Evolutionary conservation across 2,797 vertebrate genomes (phyloP).

Genomic region (Sylvia borin): DNA sequence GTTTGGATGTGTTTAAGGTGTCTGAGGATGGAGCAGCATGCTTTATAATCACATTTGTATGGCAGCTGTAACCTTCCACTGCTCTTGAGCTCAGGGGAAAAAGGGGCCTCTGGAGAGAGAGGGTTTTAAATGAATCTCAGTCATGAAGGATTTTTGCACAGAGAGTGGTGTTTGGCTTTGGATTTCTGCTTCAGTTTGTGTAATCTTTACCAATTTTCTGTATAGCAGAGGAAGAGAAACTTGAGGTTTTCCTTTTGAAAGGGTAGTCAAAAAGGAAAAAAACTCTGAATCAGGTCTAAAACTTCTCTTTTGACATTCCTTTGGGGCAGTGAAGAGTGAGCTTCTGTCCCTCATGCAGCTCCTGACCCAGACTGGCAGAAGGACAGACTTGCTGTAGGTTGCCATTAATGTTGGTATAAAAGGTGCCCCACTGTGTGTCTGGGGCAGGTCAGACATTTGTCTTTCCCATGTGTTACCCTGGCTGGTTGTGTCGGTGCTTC

Average conservation of each 20-base stretch:
- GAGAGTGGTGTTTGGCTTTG: fast-evolving
- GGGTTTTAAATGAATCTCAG: neutral
- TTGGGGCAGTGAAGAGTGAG: neutral
- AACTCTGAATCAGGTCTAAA: neutral
- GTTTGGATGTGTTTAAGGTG: neutral
- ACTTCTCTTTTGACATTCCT: neutral
- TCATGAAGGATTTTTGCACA: neutral
- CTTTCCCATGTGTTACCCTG: neutral
- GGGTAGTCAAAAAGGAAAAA: neutral
- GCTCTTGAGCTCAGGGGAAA: neutral
- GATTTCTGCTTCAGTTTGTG: neutral
- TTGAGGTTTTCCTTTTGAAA: neutral
- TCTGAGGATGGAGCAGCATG: neutral
- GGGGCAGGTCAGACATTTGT: neutral
- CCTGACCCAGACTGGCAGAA: neutral
- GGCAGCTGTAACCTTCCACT: neutral
- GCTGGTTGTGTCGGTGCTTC: neutral
- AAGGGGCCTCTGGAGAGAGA: neutral
- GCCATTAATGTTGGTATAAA: neutral
- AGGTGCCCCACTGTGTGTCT: neutral
- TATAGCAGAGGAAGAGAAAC: neutral
- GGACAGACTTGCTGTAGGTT: neutral
- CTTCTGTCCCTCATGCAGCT: fast-evolving
- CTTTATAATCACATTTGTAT: neutral
- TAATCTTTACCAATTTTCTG: neutral